Base-by-base conservation (phyloP, 2,888 invertebrate species). In the Trichopoda pennipes region DNA sequence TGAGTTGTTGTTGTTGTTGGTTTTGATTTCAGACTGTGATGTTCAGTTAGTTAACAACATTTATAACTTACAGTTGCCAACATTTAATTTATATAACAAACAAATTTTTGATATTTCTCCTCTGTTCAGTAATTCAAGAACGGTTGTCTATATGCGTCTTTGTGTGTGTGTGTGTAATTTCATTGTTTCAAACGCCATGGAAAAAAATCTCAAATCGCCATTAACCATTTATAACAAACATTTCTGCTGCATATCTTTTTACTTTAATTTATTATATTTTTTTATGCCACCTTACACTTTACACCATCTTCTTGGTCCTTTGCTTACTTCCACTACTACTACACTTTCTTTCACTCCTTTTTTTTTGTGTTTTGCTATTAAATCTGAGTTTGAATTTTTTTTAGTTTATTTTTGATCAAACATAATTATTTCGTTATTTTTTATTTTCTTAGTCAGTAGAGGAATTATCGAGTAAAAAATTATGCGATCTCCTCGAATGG, bases 11-110 rank as follows among this genome's bases (percentile, higher is more conserved):
- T 16, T 23, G 42, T 60, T 42, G 60, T 44, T 60, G 21, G 21
- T 60, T 60, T 60, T 23, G 16, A 60, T 44, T 60, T 42, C 60
- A 60, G 23, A 60, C 42, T 42, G n/a, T n/a, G 23, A 42, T 60
- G 23, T 23, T 60, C 23, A 42, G 42, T 42, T 60, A 42, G 60
- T 60, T 44, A 44, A 60, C 42, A 60, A 6, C 23, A 53, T 56
- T 56, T 44, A n/a, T n/a, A 44, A 44, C 16, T 44, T 44, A n/a
- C 16, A 44, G 42, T 44, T 44, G 42, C 42, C 16, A 44, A 44
- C 42, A 14, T 44, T 44, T 44, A 14, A 16, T 56, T 56, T n/a
- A n/a, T 35, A 17, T 38, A 19, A 35, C 38, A 58, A 58, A 17
- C 32, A 60, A 23, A 21, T 42, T 60, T 42, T 21, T n/a, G n/a